These are phyloP conservation scores for Catharus fuscescens DNA, from an alignment of 2,113 vertebrate genomes.

Conservation along the genomic window DNA sequence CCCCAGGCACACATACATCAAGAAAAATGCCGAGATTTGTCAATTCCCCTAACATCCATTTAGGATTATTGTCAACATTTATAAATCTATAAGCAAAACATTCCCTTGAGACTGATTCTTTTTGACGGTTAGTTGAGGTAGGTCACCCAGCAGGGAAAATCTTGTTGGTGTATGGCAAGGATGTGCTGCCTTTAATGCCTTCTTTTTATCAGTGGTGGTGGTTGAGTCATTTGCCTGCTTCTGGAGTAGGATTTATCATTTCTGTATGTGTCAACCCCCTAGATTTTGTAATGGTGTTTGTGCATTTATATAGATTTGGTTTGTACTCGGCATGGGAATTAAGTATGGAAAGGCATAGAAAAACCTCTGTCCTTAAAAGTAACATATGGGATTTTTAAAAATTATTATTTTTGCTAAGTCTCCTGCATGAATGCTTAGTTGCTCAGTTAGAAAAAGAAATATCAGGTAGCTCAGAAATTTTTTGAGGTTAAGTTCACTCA, in stretches of 20 bases:
- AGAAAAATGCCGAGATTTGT: slow-evolving; percentile 72
- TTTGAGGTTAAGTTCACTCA: background rate
- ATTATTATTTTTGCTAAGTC: background rate
- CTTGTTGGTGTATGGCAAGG: slow-evolving; percentile 12
- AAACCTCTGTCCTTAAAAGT: background rate
- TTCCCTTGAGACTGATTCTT: slow-evolving; percentile 72
- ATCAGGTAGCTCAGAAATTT: background rate
- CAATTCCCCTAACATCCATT: slow-evolving; percentile 74
- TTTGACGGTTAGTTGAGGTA: slow-evolving; percentile 64
- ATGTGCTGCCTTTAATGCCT: slow-evolving; percentile 28
- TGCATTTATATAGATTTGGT: background rate
- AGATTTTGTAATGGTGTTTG: background rate
- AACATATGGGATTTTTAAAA: background rate
- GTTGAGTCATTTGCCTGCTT: slow-evolving; percentile 12
- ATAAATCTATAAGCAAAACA: slow-evolving; percentile 73
- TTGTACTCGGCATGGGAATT: background rate
- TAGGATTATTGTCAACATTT: slow-evolving; percentile 76
- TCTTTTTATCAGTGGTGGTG: slow-evolving; percentile 28
- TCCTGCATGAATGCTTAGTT: background rate
- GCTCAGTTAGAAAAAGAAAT: background rate
- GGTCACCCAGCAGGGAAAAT: slow-evolving; percentile 67
- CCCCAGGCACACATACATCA: slow-evolving; percentile 61
- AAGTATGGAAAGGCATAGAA: background rate
- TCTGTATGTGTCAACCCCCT: background rate
- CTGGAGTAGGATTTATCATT: background rate